These are phyloP conservation scores for Oncorhynchus clarkii DNA, from an alignment of 2,113 vertebrate species.

Conservation along the genomic window DNA sequence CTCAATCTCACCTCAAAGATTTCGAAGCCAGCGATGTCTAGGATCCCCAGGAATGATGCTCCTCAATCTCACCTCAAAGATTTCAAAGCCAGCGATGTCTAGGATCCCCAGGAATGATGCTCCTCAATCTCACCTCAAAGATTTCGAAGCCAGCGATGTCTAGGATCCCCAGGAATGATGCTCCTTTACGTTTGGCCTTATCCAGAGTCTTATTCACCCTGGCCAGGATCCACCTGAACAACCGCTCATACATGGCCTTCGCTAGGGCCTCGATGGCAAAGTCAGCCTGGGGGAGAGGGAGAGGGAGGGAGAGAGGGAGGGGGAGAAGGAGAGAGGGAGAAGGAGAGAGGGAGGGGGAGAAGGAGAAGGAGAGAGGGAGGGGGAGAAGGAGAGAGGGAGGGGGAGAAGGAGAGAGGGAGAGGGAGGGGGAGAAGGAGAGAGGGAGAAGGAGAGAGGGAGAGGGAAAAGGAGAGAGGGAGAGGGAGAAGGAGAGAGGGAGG, in stretches of 20 bases:
- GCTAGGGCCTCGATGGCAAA: conserved; percentile 92
- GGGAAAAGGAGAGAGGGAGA: too few species aligned
- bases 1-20: conserved; percentile 86
- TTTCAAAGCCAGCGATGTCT: too few species aligned
- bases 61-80: conserved; percentile 37
- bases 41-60: conserved; percentile 91
- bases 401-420: too few species aligned
- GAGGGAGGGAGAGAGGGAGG: neutral
- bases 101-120: too few species aligned
- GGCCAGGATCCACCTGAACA: conserved; percentile 90
- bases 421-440: too few species aligned
- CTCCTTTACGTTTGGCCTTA: conserved; percentile 91
- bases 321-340: neutral
- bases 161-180: conserved; percentile 93
- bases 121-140: conserved; percentile 81
- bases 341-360: too few species aligned
- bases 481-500: too few species aligned
- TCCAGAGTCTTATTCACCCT: conserved; percentile 94
- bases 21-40: conserved; percentile 97
- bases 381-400: neutral
- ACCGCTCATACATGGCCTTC: conserved; percentile 91
- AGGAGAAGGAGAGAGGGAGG: too few species aligned
- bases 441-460: neutral
- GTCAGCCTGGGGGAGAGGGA: conserved; percentile 76
- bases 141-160: conserved; percentile 98